Conservation (phyloP, 2,888 invertebrate genomes). For the Zhuqinia jingwanae region DNA sequence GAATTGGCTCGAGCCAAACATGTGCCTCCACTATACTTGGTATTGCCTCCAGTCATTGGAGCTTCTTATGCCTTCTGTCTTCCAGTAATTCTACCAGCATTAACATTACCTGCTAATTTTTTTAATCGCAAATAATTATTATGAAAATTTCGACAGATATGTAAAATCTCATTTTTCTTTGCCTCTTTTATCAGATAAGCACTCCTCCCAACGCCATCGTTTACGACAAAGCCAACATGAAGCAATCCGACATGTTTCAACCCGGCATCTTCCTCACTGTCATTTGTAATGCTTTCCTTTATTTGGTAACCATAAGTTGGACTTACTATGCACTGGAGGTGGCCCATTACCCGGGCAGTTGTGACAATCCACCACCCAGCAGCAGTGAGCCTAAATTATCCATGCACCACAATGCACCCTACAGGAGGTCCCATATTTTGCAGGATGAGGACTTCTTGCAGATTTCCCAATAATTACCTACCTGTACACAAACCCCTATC, state of each 20-base stretch:
- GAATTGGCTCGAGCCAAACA: constrained; percentile 57
- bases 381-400: too few species aligned
- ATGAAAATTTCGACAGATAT: too few species aligned
- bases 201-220: constrained; percentile 74
- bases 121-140: too few species aligned
- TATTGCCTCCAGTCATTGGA: constrained; percentile 64
- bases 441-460: too few species aligned
- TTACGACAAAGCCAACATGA: constrained; percentile 72
- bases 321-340: constrained; percentile 48
- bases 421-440: too few species aligned
- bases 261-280: constrained; percentile 66
- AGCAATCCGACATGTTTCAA: constrained; percentile 71
- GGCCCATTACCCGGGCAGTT: constrained; percentile 35
- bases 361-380: background rate
- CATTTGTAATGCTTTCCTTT: constrained; percentile 55
- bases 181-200: too few species aligned
- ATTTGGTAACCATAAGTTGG: constrained; percentile 28
- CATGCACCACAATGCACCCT: too few species aligned
- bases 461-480: too few species aligned
- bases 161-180: too few species aligned
- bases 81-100: constrained; percentile 39
- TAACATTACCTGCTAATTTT: too few species aligned
- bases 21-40: constrained; percentile 70
- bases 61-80: constrained; percentile 70
- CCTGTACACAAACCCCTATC: too few species aligned